Conservation (phyloP, 2,113 vertebrate genomes). For the Sterna hirundo region DNA sequence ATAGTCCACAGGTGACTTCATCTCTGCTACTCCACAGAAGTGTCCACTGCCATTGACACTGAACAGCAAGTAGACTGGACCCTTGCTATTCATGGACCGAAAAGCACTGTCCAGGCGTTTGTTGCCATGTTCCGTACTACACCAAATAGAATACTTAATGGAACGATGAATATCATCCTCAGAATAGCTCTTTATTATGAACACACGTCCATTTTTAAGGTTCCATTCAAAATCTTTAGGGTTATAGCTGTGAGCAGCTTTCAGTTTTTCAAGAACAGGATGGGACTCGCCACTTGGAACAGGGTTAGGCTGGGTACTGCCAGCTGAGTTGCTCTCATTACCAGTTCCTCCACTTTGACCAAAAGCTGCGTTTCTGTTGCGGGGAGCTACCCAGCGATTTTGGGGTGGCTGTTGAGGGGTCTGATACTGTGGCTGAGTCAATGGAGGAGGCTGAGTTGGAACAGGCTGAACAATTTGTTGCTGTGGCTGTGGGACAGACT, state of each 20-base stretch:
- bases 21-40: conserved; percentile 97
- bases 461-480: conserved; percentile 83
- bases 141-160: conserved; percentile 99
- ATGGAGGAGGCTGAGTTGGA: conserved; percentile 81
- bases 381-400: conserved; percentile 93
- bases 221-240: conserved; percentile 97
- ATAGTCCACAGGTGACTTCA: conserved; percentile 98
- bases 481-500: conserved; percentile 70
- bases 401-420: conserved; percentile 86
- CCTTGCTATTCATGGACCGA: conserved; percentile 86
- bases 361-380: conserved; percentile 87
- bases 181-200: conserved; percentile 98
- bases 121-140: conserved; percentile 97
- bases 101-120: conserved; percentile 94
- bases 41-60: conserved; percentile 98
- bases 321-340: conserved; percentile 69
- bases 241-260: conserved; percentile 96
- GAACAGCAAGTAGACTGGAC: conserved; percentile 94
- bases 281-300: conserved; percentile 81
- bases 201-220: conserved; percentile 91
- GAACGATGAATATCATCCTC: conserved; percentile 98
- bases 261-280: conserved; percentile 93
- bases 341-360: conserved; percentile 78
- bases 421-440: conserved; percentile 85
- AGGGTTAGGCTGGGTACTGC: conserved; percentile 69